Evolutionary conservation across 2,113 vertebrate species (phyloP).

Genomic region (Cervus canadensis): DNA sequence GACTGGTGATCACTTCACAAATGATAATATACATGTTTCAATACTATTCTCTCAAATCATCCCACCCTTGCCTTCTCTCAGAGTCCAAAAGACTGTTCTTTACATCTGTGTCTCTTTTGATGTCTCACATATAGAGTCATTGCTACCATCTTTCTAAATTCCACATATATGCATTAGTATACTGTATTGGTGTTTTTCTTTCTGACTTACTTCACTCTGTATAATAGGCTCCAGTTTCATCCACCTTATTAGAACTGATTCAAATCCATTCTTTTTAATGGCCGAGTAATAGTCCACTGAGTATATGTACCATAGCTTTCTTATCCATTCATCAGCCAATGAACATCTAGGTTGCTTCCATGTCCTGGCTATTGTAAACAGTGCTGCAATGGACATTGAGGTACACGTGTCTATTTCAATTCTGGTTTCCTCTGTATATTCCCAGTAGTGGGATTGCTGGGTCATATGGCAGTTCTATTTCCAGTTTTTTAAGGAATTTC

Average conservation of each 20-base stretch:
- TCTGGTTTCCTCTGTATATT: fast-evolving
- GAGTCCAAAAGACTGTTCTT: background rate
- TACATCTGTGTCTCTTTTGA: background rate
- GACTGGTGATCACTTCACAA: background rate
- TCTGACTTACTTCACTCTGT: background rate
- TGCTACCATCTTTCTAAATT: background rate
- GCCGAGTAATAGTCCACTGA: background rate
- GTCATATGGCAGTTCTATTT: background rate
- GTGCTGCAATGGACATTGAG: background rate
- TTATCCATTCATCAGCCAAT: background rate
- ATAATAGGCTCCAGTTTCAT: background rate
- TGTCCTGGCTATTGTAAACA: background rate
- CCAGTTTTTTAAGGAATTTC: background rate
- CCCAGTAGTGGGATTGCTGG: background rate
- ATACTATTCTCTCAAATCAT: background rate
- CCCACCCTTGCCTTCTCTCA: background rate
- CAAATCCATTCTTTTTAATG: background rate
- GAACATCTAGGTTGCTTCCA: background rate
- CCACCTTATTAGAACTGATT: background rate
- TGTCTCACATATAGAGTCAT: background rate
- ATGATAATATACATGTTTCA: background rate
- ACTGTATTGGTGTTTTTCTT: background rate
- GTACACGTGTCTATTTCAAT: background rate
- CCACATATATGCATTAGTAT: background rate
- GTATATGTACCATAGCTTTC: background rate